Percentiles rank a stretch among this genome's conserved stretches.
These are phyloP conservation scores for Troides aeacus DNA, from an alignment of 2,888 invertebrate genomes.

Conservation along the genomic window DNA sequence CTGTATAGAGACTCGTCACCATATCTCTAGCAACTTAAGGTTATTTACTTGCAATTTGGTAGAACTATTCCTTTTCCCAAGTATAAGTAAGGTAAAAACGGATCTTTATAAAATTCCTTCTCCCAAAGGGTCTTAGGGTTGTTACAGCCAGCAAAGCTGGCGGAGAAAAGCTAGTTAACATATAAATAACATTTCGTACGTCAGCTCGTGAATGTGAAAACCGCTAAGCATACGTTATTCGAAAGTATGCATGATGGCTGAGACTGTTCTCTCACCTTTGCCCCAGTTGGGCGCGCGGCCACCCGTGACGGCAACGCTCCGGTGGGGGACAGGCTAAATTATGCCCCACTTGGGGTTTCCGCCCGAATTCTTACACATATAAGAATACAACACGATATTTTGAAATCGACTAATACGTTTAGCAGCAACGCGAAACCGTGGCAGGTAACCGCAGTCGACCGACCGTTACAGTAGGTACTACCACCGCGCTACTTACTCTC, in stretches of 20 bases:
- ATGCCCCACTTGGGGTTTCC: conserved; percentile 40
- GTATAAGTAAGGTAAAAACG: too few species aligned
- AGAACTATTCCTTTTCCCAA: too few species aligned
- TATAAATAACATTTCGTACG: conserved; percentile 19
- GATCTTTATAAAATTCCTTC: too few species aligned
- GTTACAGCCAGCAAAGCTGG: too few species aligned
- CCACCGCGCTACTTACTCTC: too few species aligned
- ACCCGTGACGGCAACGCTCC: conserved; percentile 56
- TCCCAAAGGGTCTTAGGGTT: too few species aligned
- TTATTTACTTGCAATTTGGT: too few species aligned
- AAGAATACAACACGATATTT: background rate
- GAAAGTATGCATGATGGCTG: conserved; percentile 23
- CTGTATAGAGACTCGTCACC: too few species aligned
- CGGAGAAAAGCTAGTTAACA: conserved; percentile 10
- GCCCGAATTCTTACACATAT: conserved; percentile 35
- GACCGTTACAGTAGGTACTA: too few species aligned
- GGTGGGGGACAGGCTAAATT: conserved; percentile 24
- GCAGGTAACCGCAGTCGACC: background rate
- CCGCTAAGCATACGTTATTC: conserved; percentile 23
- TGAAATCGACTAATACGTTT: background rate
- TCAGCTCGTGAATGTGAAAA: conserved; percentile 3
- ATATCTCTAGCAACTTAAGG: too few species aligned
- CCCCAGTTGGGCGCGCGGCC: conserved; percentile 64
- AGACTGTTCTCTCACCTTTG: conserved; percentile 73
- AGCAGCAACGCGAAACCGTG: background rate